Base-by-base conservation (phyloP, 1,140 invertebrate species). In the Centruroides vittatus region DNA sequence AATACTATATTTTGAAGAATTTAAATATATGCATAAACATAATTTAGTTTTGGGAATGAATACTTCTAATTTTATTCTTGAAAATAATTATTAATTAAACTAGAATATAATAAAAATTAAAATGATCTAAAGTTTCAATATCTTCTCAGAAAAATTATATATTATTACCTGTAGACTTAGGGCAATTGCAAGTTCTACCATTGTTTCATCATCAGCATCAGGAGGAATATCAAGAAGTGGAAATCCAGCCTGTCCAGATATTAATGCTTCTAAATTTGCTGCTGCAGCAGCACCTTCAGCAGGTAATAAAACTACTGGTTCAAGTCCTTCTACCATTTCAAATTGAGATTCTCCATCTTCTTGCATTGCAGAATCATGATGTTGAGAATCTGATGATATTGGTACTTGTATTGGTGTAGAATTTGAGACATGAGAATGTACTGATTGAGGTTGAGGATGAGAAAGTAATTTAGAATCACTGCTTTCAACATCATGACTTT, bases 101-200 rank as follows among this genome's bases (percentile, higher is more conserved):
- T 23, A 23, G 23, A 23, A 23, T 23, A 23, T 1, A 23, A 23
- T 23, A 23, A 23, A 23, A 23, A 23, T 23, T 23, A 23, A 23
- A 23, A 23, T 23, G 23, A 23, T 23, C 23, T 23, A 23, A 23
- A 23, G 23, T 23, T 23, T 23, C 23, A 23, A 2, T 23, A 23
- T 23, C 23, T 23, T 23, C 23, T 23, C 23, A 23, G 23, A 23
- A 23, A 23, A 23, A 23, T 23, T 23, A 23, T 23, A 23, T 23
- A 23, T 11, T 54, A 4, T 35, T 46, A 55, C 89, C 72, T 96
- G 91, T 4, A 98, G 78, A 67, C 91, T 95, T 0, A 97, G 76
- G 1, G 93, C 93, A 66, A 98, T 96, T 2, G 93, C 93, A 61
- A 98, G 79, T 74, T 96, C 91, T 35, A 97, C 89, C 84, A 97